Percentiles rank a stretch among this genome's conserved stretches.
phyloP scores from a whole-genome alignment of 64 coral and sea anemone species.

The Porites lutea region DNA sequence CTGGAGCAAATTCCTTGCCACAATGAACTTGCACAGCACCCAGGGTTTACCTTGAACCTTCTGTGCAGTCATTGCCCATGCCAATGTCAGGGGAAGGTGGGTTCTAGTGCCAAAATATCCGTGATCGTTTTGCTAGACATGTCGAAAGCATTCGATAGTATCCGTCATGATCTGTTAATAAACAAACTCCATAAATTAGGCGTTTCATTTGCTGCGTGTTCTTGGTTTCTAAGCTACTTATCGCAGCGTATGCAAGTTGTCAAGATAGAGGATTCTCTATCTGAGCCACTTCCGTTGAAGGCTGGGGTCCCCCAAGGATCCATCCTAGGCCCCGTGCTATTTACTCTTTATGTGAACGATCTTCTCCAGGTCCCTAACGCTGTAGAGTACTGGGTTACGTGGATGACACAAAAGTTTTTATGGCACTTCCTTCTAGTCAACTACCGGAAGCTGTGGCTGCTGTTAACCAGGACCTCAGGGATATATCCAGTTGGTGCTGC shows the following conservation, averaged over 20 bases:
- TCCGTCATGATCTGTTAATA: too few relatives aligned
- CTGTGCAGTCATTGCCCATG: constrained; percentile 21
- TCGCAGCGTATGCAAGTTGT: too few relatives aligned
- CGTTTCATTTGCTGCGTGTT: too few relatives aligned
- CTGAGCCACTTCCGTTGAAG: constrained; percentile 38
- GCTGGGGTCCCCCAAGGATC: constrained; percentile 43
- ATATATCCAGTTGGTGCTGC: constrained; percentile 9
- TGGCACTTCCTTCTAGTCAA: constrained; percentile 28
- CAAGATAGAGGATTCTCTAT: too few relatives aligned
- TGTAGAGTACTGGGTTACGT: not conserved
- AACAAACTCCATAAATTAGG: too few relatives aligned
- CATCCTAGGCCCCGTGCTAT: constrained; percentile 40
- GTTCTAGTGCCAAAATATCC: not conserved
- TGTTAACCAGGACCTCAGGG: constrained; percentile 5
- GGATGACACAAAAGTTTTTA: constrained; percentile 2
- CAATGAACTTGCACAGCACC: constrained; percentile 10
- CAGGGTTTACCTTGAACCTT: constrained; percentile 6
- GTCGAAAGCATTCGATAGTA: too few relatives aligned
- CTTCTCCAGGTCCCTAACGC: constrained; percentile 29
- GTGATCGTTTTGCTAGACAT: too few relatives aligned
- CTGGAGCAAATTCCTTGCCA: not conserved
- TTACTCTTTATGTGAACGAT: constrained; percentile 41
- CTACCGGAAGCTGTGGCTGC: constrained; percentile 11
- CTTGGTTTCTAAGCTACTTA: too few relatives aligned
- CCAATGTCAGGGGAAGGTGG: constrained; percentile 9